A percentile compares a stretch with the other conserved stretches of the same genome.
Evolutionary conservation across 2,113 vertebrate species (phyloP).

Genomic region (Panurus biarmicus): DNA sequence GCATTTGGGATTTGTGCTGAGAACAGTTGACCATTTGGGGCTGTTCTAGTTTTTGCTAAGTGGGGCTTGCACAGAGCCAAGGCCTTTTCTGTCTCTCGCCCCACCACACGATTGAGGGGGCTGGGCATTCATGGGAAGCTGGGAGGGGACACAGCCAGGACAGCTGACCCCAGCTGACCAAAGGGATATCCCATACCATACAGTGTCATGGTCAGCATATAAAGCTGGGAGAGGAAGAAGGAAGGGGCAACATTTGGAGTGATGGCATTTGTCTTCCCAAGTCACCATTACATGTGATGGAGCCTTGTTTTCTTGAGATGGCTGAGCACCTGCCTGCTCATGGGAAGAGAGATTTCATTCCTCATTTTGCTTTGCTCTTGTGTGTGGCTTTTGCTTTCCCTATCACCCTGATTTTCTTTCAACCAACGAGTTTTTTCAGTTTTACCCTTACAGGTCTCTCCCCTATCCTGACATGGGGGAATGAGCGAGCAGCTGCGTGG

Average conservation of each 20-base stretch:
- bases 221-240: not conserved
- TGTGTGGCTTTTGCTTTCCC: not conserved
- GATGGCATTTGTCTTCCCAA: not conserved
- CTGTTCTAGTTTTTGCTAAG: not conserved
- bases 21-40: not conserved
- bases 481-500: rapidly evolving
- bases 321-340: not conserved
- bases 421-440: rapidly evolving
- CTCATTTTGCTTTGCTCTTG: not conserved
- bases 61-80: not conserved
- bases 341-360: not conserved
- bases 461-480: rapidly evolving
- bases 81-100: not conserved
- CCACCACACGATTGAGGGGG: no score
- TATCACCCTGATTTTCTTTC: not conserved
- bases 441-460: not conserved
- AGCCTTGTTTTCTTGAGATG: not conserved
- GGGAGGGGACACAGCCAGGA: not conserved
- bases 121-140: not conserved
- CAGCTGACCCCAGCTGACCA: not conserved
- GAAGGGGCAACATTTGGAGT: not conserved
- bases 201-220: not conserved
- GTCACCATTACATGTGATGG: no score
- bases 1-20: not conserved
- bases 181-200: not conserved